Percentiles rank a stretch among this genome's conserved stretches.
Conservation (phyloP, 2,888 invertebrate genomes). For the Melanophora roralis region DNA sequence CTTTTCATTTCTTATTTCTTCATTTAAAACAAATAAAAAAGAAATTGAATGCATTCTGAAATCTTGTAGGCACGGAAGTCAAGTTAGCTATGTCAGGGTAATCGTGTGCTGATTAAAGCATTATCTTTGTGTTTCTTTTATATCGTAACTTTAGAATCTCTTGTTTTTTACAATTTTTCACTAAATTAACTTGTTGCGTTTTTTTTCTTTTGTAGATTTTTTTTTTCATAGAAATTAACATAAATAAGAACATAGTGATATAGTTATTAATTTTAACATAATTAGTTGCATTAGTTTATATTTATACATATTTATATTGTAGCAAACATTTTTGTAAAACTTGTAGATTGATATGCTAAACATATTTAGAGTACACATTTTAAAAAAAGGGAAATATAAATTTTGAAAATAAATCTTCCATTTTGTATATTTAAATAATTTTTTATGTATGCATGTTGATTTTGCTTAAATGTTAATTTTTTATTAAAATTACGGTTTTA, state of each 20-base stretch:
- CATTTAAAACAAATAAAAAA: too few relatives aligned
- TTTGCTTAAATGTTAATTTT: not conserved
- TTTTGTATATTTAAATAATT: constrained; percentile 24
- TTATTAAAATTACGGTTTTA: not conserved
- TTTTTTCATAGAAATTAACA: constrained; percentile 42
- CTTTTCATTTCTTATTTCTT: too few relatives aligned
- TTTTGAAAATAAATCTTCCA: constrained; percentile 17
- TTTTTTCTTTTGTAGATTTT: constrained; percentile 16
- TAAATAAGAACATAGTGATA: constrained; percentile 54
- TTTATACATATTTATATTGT: not conserved
- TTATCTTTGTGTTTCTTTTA: not conserved
- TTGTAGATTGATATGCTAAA: constrained; percentile 42
- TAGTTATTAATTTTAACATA: constrained; percentile 31
- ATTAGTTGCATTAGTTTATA: too few relatives aligned
- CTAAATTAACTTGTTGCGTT: constrained; percentile 7
- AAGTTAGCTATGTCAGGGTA: too few relatives aligned
- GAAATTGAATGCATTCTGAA: too few relatives aligned
- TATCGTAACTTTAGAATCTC: constrained; percentile 20
- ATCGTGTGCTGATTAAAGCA: too few relatives aligned
- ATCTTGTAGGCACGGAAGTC: too few relatives aligned
- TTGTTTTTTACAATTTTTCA: constrained; percentile 26
- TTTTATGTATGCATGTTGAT: not conserved
- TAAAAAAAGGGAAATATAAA: not conserved
- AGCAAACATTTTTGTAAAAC: constrained; percentile 24
- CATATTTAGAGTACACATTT: constrained; percentile 37